Base-by-base conservation (phyloP, 23 tunicate species). In the Ascidia mentula region DNA sequence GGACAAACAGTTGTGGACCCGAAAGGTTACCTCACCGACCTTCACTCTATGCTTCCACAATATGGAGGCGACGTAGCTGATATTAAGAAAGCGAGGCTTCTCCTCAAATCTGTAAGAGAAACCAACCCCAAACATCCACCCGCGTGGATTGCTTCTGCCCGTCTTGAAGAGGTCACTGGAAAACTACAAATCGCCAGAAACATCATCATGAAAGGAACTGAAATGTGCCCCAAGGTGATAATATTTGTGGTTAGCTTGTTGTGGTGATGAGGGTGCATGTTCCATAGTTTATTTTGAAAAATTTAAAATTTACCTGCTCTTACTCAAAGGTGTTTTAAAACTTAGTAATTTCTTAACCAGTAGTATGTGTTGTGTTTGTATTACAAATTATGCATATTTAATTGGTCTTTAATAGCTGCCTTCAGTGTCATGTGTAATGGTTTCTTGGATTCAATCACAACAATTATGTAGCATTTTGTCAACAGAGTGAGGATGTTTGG, bases 1-100 rank as follows among this genome's bases (percentile, higher is more conserved):
- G 99, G 99, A n/a, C 99, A 96, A 84, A 96, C 99, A 35, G 99
- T 96, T 59, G 97, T 96, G 9, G 99, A 96, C 76, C 99, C 99
- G 0, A 88, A 92, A 53, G 99, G 99, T 45, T 96, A 96, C 40
- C 76, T 96, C 72, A 96, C 99, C 18, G 99, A 96, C 45, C 77
- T 96, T 77, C 99, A 96, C 40, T 91, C 97, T 20, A 96, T 96
- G 99, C 69, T 96, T 31, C 99, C 99, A 30, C 87, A 84, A 77
- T 91, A 96, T 42, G 96, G 94, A 6, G 99, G 99, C 9, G 95
- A 91, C 46, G 95, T 96, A 31, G 97, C 90, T 1, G 99, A 96
- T 60, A 88, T 96, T 35, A 84, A 92, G 83, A 96, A 91, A 84
- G 99, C 99, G 13, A 45, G 99, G 76, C 74, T 91, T 38, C 77